Evolutionary conservation across 2,888 invertebrate species (phyloP).

Genomic region (Cerastis leucographa): DNA sequence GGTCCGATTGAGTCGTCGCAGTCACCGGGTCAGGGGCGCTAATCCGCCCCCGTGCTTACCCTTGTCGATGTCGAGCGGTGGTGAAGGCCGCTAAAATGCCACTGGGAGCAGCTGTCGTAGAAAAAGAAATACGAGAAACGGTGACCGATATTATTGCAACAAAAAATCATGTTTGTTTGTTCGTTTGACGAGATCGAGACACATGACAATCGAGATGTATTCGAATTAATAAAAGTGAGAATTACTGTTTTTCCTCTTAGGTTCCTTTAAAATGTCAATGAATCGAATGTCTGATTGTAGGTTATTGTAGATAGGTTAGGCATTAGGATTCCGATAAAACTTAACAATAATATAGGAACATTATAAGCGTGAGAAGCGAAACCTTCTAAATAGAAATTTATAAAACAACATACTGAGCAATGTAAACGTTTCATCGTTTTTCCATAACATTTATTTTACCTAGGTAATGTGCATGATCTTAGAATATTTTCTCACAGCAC

Average conservation of each 20-base stretch:
- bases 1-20: constrained; percentile 83
- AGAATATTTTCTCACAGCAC: neutral
- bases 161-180: neutral
- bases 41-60: constrained; percentile 80
- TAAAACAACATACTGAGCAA: constrained; percentile 5
- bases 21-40: constrained; percentile 87
- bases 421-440: neutral
- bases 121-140: constrained; percentile 8
- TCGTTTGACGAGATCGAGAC: too few relatives aligned
- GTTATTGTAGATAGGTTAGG: neutral
- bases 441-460: neutral
- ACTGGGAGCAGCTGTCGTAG: constrained; percentile 23
- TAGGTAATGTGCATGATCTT: neutral
- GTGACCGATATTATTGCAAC: neutral
- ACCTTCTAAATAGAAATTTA: neutral
- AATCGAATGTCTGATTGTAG: neutral
- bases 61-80: constrained; percentile 43
- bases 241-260: neutral
- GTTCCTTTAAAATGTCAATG: neutral
- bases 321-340: neutral
- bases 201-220: too few relatives aligned
- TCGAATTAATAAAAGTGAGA: neutral
- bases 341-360: neutral
- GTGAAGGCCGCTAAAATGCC: constrained; percentile 66
- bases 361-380: neutral